Conservation (phyloP, 2,797 vertebrate species). For the Amblyopsis hoosieri region DNA sequence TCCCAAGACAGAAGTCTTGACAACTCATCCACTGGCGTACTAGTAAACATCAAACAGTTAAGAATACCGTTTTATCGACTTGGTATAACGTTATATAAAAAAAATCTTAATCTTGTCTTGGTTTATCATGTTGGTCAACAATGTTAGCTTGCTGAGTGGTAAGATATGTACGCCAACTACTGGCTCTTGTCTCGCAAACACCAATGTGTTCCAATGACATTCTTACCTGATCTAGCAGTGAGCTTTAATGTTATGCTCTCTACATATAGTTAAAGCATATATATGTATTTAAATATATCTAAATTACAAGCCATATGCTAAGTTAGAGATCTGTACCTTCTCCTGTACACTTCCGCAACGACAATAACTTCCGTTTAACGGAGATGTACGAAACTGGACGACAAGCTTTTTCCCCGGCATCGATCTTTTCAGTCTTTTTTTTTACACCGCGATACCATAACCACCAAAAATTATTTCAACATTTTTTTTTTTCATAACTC, state of each 20-base stretch:
- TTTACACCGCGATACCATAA: no score
- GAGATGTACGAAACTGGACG: background rate
- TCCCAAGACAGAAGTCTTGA: no score
- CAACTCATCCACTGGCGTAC: no score
- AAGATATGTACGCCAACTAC: slow-evolving; percentile 27
- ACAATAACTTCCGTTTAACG: slow-evolving; percentile 49
- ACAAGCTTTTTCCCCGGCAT: no score
- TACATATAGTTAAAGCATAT: slow-evolving; percentile 31
- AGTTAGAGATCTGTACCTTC: slow-evolving; percentile 23
- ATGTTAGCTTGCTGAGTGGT: slow-evolving; percentile 21
- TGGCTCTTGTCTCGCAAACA: background rate
- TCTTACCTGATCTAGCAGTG: slow-evolving; percentile 51
- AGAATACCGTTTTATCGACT: background rate
- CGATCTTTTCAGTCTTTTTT: no score
- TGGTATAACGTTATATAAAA: background rate
- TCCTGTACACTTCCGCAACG: slow-evolving; percentile 65
- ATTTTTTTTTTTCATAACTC: no score
- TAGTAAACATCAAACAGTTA: no score
- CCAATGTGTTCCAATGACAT: accelerated
- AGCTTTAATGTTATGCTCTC: background rate
- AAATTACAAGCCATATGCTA: slow-evolving; percentile 4
- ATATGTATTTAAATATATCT: background rate
- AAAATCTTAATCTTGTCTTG: no score
- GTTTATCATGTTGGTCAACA: slow-evolving; percentile 4
- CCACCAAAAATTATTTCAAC: no score